Conservation (phyloP, 2,113 vertebrate species). For the Oreochromis aureus region DNA sequence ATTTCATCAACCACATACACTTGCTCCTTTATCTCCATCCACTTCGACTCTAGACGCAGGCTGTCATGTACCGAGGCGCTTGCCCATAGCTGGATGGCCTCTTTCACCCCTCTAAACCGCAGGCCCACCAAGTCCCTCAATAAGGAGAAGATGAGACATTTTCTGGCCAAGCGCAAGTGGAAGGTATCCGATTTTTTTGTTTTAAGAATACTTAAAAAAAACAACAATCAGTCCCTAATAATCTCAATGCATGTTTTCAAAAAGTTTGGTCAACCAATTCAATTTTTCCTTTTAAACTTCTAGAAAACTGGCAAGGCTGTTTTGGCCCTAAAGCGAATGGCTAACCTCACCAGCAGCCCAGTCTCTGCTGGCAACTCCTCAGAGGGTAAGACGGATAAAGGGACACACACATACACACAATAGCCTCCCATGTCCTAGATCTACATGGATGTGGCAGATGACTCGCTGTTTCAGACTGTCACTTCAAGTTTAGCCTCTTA, state of each 20-base stretch:
- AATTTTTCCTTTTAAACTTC: conserved; percentile 31
- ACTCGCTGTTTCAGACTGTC: conserved; percentile 49
- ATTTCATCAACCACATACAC: not conserved
- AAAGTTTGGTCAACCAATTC: conserved; percentile 2
- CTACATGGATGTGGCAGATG: conserved; percentile 30
- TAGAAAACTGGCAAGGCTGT: conserved; percentile 87
- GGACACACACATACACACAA: not conserved
- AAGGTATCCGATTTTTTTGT: conserved; percentile 62
- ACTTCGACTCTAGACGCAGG: conserved; percentile 55
- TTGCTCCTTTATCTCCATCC: not conserved
- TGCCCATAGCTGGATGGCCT: conserved; percentile 79
- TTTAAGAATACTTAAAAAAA: too few relatives aligned
- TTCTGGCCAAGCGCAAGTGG: conserved; percentile 80
- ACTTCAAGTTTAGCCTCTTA: conserved; percentile 52
- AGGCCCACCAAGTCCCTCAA: conserved; percentile 69
- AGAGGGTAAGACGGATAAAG: conserved; percentile 56
- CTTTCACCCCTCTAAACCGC: conserved; percentile 44
- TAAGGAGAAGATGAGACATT: conserved; percentile 79
- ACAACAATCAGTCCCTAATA: not conserved
- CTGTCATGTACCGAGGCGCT: conserved; percentile 73
- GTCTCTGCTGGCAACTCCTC: conserved; percentile 41
- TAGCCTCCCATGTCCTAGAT: not conserved
- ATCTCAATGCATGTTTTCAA: not conserved
- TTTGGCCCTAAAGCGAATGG: conserved; percentile 81
- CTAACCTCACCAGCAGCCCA: conserved; percentile 70